Base-by-base conservation (phyloP, 2,888 invertebrate species). In the Dinocampus coccinellae region DNA sequence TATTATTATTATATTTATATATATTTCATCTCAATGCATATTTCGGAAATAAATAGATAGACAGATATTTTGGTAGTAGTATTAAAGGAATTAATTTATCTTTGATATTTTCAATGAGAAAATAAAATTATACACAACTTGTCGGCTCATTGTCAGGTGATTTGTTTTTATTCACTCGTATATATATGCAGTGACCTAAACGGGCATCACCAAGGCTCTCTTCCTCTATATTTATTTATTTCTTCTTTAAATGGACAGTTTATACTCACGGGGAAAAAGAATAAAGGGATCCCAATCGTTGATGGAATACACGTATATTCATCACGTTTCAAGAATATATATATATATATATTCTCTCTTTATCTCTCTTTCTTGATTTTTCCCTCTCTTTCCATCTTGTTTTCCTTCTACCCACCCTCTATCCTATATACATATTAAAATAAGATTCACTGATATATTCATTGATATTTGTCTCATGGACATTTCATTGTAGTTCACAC, bases 131-230 rank as follows among this genome's bases (percentile, higher is more conserved):
- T 47, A 55, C 26, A 22, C 42, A 10, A 34, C 34, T 53, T 16
- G 53, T n/a, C 34, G 24, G 57, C 55, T 34, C 53, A 66, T 66
- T 66, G 66, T 36, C 66, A 66, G 66, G 57, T 65, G 47, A 26
- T 70, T 60, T 61, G 36, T 70, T 58, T 64, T 42, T 63, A 34
- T 57, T 36, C 16, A 20, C 47, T 66, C 53, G 61, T 24, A 29
- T 58, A 20, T 55, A n/a, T n/a, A n/a, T n/a, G n/a, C n/a, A 47
- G 76, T 76, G 72, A 74, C 80, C 81, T 80, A 81, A 82, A 81
- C 80, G 81, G 81, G 81, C 73, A 69, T 79, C 83, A 80, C 81
- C 84, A 85, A 84, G 84, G 84, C 78, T 85, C 79, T 75, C 85
- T 85, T 81, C 83, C 34, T 53, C 53, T 57, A 22, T 52, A n/a